Evolutionary conservation across 2,113 vertebrate genomes (phyloP), one percentile per base, ranked within the genome.

Genomic region (Istiophorus platypterus): DNA sequence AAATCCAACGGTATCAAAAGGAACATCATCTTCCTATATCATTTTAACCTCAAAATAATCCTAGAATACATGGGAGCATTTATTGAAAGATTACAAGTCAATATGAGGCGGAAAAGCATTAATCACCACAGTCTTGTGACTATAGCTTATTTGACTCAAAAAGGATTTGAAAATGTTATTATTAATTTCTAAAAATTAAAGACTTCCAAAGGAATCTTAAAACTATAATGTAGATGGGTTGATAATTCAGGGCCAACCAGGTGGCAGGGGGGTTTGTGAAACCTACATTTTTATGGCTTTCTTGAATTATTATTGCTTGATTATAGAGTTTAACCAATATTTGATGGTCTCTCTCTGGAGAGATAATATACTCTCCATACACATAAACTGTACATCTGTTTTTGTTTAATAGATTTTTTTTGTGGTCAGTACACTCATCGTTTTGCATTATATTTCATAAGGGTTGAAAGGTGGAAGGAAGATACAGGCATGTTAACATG

Each of bases 21-120:
- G 9, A 34, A 65, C 27, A 22, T 67, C 22, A 59, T 37, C 24
- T 58, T 29, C 56, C 45, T 76, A 51, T 61, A 63, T 81, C 62
- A 80, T 65, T 76, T 54, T 45, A 66, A 69, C 31, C 39, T 75
- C 62, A 45, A 29, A 61, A 79, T 58, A 61, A 78, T 61, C 51
- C 31, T 45, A 72, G 17, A 81, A 39, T 78, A 75, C 61, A 77
- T 57, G 17, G 58, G 64, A 54, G 56, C 61, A 37, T 83, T 81
- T 69, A 70, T 14, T 78, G 20, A 65, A 65, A 79, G 47, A 71
- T 70, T 65, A n/a, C n/a, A 45, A 61, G 20, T n/a, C 37, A 63
- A 5, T n/a, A 14, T 59, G 34, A 70, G 52, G 15, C 41, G 22
- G 54, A 84, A 63, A 65, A 58, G 52, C 49, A 51, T 68, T 26